Evolutionary conservation across 2,888 invertebrate genomes (phyloP).

Genomic region (Drosophila stalkeri): DNA sequence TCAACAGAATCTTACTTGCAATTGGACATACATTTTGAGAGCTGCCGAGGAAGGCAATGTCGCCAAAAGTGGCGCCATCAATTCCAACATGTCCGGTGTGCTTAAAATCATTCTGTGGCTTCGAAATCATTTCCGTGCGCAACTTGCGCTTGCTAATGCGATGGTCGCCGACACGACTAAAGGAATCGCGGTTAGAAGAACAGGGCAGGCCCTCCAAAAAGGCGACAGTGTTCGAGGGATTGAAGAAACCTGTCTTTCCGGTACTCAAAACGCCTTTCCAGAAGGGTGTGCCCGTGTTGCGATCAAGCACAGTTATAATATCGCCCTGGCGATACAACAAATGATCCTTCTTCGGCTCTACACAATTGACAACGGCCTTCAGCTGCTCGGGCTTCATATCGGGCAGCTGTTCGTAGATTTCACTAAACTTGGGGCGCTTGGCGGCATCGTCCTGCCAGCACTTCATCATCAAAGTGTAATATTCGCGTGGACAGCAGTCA

Average conservation of each 20-base stretch:
- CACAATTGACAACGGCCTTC: conserved; percentile 89
- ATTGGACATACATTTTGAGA: conserved; percentile 83
- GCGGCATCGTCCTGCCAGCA: conserved; percentile 98
- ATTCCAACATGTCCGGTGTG: conserved; percentile 98
- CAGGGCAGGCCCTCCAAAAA: conserved; percentile 88
- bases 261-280: conserved; percentile 97
- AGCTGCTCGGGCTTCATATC: conserved; percentile 97
- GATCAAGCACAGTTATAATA: conserved; percentile 96
- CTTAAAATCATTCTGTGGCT: conserved; percentile 98
- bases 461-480: conserved; percentile 95
- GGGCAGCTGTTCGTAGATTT: conserved; percentile 91
- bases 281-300: conserved; percentile 89
- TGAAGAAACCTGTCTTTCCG: conserved; percentile 97
- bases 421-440: conserved; percentile 95
- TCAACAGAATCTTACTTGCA: background rate
- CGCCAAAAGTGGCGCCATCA: conserved; percentile 98
- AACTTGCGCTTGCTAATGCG: conserved; percentile 89
- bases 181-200: conserved; percentile 86
- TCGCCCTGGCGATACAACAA: conserved; percentile 94
- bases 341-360: conserved; percentile 88
- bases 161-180: conserved; percentile 87
- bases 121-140: conserved; percentile 96
- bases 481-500: conserved; percentile 96
- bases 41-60: conserved; percentile 89
- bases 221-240: conserved; percentile 94